phyloP scores from a whole-genome alignment of 2,113 vertebrate species.

The Hydropotes inermis region DNA sequence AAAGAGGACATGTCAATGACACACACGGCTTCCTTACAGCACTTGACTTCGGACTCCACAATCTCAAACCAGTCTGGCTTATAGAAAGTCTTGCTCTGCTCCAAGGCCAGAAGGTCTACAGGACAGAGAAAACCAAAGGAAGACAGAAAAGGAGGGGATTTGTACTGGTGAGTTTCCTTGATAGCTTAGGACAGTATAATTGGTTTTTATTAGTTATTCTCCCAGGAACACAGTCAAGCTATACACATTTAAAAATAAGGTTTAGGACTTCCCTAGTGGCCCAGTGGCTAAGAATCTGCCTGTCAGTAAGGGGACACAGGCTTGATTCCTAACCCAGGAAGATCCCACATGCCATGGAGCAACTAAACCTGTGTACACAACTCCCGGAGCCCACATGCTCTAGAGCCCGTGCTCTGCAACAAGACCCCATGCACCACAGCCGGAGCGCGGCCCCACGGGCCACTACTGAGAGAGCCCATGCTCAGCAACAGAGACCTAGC shows the following conservation, averaged over 20 bases:
- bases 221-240: not conserved
- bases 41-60: constrained; percentile 96
- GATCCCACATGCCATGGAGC: not conserved
- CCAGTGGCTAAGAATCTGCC: not conserved
- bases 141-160: not conserved
- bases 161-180: not conserved
- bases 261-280: not conserved
- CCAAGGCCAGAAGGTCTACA: constrained; percentile 92
- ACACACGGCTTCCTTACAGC: constrained; percentile 97
- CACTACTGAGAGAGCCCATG: not conserved
- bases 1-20: constrained; percentile 99
- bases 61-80: constrained; percentile 99
- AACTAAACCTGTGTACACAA: not conserved
- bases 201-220: not conserved
- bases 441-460: accelerated
- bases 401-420: not conserved
- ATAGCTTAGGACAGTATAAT: not conserved
- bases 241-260: not conserved
- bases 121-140: not conserved
- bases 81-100: constrained; percentile 98
- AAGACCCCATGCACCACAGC: not conserved
- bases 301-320: not conserved
- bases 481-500: accelerated
- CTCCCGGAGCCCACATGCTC: accelerated
- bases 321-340: not conserved